Evolutionary conservation across 1,140 invertebrate genomes (phyloP).

Genomic region (Mya arenaria): DNA sequence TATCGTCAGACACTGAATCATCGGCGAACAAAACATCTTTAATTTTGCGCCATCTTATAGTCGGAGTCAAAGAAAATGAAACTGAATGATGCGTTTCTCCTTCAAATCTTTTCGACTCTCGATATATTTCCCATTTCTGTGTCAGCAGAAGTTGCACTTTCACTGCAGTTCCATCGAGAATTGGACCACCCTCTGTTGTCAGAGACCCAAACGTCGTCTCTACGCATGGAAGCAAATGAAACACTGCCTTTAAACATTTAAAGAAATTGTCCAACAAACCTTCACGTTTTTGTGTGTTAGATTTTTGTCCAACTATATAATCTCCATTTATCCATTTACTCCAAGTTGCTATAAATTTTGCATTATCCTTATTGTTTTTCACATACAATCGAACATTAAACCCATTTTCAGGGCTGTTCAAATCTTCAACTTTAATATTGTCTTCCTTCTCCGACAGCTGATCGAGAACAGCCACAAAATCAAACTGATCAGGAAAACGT

Average conservation of each 20-base stretch:
- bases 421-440: background rate
- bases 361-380: background rate
- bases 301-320: background rate
- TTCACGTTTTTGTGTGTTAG: background rate
- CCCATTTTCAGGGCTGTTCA: background rate
- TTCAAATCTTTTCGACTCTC: constrained; percentile 4
- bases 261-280: constrained; percentile 19
- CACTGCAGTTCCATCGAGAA: background rate
- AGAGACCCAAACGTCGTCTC: constrained; percentile 20
- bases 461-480: background rate
- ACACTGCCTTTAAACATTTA: background rate
- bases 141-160: background rate
- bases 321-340: background rate
- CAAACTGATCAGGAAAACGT: constrained; percentile 1
- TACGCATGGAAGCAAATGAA: background rate
- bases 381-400: constrained; percentile 8
- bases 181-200: background rate
- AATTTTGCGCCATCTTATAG: background rate
- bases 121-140: background rate
- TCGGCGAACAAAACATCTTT: background rate
- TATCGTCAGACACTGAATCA: background rate
- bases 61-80: background rate
- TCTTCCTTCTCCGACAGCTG: background rate
- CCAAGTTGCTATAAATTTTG: background rate
- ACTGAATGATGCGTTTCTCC: background rate